phyloP scores from a whole-genome alignment of 2,113 vertebrate species.

The Nibea albiflora region DNA sequence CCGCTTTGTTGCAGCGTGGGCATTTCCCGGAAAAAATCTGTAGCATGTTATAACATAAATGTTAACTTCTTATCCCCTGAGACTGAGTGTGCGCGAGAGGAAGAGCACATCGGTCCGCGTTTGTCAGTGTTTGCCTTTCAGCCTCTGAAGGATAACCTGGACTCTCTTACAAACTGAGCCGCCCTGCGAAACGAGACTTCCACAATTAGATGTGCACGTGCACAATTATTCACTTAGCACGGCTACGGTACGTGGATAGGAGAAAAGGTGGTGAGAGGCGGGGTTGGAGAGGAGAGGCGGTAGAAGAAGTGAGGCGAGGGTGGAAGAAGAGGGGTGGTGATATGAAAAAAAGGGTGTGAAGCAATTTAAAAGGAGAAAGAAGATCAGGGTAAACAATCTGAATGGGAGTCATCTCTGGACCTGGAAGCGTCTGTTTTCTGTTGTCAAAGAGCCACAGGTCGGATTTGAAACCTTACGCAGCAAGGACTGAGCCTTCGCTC shows the following conservation, averaged over 20 bases:
- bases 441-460: too few relatives aligned
- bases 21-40: conserved; percentile 9
- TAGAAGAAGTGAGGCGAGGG: background rate
- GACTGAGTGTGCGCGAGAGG: background rate
- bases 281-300: background rate
- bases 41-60: conserved; percentile 33
- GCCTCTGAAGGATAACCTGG: conserved; percentile 23
- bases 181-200: conserved; percentile 34
- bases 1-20: conserved; percentile 12
- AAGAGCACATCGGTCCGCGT: background rate
- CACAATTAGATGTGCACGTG: conserved; percentile 59
- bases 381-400: background rate
- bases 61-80: background rate
- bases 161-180: conserved; percentile 40
- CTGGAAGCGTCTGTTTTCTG: background rate
- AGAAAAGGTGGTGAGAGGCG: background rate
- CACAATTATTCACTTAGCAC: conserved; percentile 42
- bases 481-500: too few relatives aligned
- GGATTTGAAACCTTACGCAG: too few relatives aligned
- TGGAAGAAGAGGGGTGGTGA: background rate
- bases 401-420: conserved; percentile 2
- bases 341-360: background rate
- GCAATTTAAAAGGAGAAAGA: background rate
- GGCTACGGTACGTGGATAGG: conserved; percentile 12
- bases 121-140: conserved; percentile 21